A percentile compares a stretch with the other conserved stretches of the same genome.
These are phyloP conservation scores for Lota lota DNA, from an alignment of 2,113 vertebrate genomes.

Conservation along the genomic window DNA sequence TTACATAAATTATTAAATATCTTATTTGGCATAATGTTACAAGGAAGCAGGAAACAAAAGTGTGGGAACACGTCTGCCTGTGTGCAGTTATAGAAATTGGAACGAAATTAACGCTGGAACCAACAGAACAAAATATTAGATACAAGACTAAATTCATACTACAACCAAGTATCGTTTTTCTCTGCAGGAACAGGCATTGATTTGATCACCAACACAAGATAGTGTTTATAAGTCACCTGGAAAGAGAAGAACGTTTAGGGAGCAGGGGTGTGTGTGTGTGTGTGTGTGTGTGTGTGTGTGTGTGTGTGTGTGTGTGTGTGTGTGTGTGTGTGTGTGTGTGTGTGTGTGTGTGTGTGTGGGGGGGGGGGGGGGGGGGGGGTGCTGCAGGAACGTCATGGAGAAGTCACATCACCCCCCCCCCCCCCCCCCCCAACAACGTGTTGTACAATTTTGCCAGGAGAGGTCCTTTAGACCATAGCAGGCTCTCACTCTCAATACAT, in stretches of 20 bases:
- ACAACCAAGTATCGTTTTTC: constrained; percentile 38
- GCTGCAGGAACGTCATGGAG: constrained; percentile 25
- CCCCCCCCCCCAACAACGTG: constrained; percentile 17
- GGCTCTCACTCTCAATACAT: constrained; percentile 38
- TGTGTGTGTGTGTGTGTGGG: too few species aligned
- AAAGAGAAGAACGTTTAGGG: constrained; percentile 77
- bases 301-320: too few species aligned
- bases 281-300: too few species aligned
- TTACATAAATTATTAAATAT: constrained; percentile 75
- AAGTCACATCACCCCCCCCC: constrained; percentile 30
- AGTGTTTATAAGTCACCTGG: constrained; percentile 50
- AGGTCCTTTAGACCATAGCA: constrained; percentile 18
- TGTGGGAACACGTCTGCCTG: constrained; percentile 50
- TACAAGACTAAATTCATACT: constrained; percentile 64
- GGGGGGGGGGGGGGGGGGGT: not conserved
- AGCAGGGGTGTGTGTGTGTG: too few species aligned
- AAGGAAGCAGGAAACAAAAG: constrained; percentile 60
- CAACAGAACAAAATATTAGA: constrained; percentile 71
- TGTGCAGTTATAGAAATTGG: constrained; percentile 51
- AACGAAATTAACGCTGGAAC: constrained; percentile 75
- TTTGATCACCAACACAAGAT: constrained; percentile 66
- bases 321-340: too few species aligned
- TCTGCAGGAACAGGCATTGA: constrained; percentile 74
- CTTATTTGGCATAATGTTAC: constrained; percentile 71
- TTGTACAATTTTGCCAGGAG: constrained; percentile 23